Percentiles rank a stretch among this genome's conserved stretches.
Evolutionary conservation across 2,797 vertebrate species (phyloP).

Genomic region (Sebastes hubbsi): DNA sequence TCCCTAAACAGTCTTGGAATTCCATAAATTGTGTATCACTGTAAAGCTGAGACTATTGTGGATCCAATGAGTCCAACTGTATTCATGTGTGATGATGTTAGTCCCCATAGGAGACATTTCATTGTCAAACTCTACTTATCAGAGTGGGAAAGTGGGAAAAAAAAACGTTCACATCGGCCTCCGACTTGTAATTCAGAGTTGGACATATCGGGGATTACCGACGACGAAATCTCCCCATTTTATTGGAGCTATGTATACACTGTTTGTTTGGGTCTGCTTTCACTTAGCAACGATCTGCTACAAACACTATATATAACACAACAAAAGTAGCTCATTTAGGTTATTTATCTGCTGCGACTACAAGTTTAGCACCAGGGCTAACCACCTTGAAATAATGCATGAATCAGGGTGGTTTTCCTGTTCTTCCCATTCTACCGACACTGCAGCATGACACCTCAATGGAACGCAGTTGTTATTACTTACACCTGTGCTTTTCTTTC

Average conservation of each 20-base stretch:
- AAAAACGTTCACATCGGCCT: too few relatives aligned
- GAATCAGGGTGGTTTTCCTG: too few relatives aligned
- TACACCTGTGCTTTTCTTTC: background rate
- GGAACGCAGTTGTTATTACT: background rate
- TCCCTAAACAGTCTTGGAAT: too few relatives aligned
- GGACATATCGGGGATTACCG: background rate
- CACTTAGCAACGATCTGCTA: background rate
- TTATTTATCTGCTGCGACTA: background rate
- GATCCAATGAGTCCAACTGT: too few relatives aligned
- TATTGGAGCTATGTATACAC: background rate
- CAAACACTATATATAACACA: background rate
- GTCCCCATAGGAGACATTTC: too few relatives aligned
- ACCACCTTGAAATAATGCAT: background rate
- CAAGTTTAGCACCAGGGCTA: background rate
- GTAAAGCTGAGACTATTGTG: too few relatives aligned
- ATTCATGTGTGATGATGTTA: too few relatives aligned
- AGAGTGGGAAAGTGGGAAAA: background rate
- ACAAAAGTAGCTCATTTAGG: background rate
- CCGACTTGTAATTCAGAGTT: background rate
- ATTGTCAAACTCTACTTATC: background rate
- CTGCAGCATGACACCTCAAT: background rate
- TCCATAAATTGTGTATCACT: too few relatives aligned
- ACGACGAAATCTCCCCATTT: background rate
- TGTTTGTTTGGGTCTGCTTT: background rate
- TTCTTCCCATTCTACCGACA: background rate